These are phyloP conservation scores for Acheta domesticus DNA, from an alignment of 2,888 invertebrate genomes.

Conservation along the genomic window DNA sequence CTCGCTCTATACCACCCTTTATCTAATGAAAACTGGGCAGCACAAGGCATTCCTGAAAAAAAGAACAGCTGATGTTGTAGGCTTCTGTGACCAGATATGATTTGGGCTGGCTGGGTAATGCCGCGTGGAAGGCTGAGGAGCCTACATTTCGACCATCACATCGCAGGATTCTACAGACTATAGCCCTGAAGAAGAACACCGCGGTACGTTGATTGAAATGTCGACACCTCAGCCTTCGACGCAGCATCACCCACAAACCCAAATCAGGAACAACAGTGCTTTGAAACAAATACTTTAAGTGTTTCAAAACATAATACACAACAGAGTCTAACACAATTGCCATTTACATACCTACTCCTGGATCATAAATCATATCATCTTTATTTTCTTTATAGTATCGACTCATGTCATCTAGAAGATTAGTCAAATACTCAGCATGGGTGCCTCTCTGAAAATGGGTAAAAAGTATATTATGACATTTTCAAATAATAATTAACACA, in stretches of 20 bases:
- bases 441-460: constrained; percentile 42
- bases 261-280: constrained; percentile 37
- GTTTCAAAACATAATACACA: not conserved
- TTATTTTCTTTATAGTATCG: constrained; percentile 45
- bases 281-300: not conserved
- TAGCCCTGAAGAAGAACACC: too few relatives aligned
- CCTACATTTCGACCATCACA: too few relatives aligned
- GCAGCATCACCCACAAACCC: too few relatives aligned
- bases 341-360: constrained; percentile 52
- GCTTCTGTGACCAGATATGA: too few relatives aligned
- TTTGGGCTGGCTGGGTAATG: too few relatives aligned
- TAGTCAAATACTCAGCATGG: constrained; percentile 47
- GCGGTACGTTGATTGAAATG: too few relatives aligned
- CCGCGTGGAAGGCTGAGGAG: too few relatives aligned
- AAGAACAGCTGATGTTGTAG: too few relatives aligned
- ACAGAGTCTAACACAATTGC: constrained; percentile 23
- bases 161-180: too few relatives aligned
- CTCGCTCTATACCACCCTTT: constrained; percentile 59
- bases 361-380: constrained; percentile 49
- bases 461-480: not conserved
- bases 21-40: constrained; percentile 47
- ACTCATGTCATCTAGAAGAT: constrained; percentile 51
- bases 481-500: too few relatives aligned
- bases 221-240: too few relatives aligned
- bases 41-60: constrained; percentile 54